phyloP scores from a whole-genome alignment of 2,888 invertebrate genomes.

The Cotesia congregata region DNA sequence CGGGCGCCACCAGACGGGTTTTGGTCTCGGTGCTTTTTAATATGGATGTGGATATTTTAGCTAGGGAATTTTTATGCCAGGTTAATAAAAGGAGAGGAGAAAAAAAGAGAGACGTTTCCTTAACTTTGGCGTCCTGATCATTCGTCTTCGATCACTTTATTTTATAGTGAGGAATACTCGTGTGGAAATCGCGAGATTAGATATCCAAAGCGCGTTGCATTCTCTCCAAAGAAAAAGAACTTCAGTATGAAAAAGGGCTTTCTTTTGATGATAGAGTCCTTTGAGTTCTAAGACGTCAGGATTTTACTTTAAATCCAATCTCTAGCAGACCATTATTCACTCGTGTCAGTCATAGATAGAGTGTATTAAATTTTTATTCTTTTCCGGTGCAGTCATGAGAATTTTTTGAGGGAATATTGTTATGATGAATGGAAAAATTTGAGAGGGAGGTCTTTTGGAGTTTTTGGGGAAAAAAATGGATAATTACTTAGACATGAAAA shows the following conservation, averaged over 20 bases:
- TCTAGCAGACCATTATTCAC: not conserved
- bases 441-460: no score
- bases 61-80: not conserved
- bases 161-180: not conserved
- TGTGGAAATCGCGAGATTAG: constrained; percentile 2
- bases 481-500: no score
- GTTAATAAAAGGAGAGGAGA: not conserved
- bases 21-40: constrained; percentile 20
- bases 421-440: no score
- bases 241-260: not conserved
- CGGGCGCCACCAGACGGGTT: constrained; percentile 13
- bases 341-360: not conserved
- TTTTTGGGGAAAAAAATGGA: no score
- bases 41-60: constrained; percentile 2
- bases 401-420: no score
- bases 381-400: not conserved
- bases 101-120: not conserved
- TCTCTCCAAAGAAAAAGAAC: not conserved
- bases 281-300: not conserved
- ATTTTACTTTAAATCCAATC: not conserved
- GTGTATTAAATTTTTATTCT: not conserved
- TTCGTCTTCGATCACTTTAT: not conserved
- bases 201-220: constrained; percentile 14
- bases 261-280: not conserved
- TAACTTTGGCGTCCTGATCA: not conserved